Evolutionary conservation across 1,140 invertebrate genomes (phyloP).

Genomic region (Popillia japonica): DNA sequence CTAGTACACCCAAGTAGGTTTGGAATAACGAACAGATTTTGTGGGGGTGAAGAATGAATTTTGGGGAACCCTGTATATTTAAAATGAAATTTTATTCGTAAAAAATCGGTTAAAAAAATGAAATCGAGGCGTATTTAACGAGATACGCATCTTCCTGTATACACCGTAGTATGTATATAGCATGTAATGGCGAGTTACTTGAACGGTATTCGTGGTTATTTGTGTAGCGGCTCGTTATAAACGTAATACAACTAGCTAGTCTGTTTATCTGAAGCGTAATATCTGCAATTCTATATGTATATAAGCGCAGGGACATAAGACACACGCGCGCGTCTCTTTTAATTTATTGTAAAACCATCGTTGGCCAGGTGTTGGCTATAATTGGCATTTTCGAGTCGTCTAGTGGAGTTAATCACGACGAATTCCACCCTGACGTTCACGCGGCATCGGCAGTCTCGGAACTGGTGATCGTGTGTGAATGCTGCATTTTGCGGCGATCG

Average conservation of each 20-base stretch:
- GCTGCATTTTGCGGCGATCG: constrained; percentile 40
- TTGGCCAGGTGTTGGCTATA: constrained; percentile 34
- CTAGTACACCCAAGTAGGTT: no score
- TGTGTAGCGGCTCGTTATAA: constrained; percentile 19
- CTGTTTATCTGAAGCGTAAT: constrained; percentile 36
- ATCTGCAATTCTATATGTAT: background rate
- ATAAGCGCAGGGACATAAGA: no score
- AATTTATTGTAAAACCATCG: constrained; percentile 33
- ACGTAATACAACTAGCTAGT: constrained; percentile 7
- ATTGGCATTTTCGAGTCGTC: constrained; percentile 37
- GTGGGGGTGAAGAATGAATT: no score
- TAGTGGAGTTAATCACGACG: constrained; percentile 15
- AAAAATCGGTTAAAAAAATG: no score
- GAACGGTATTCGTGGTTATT: constrained; percentile 29
- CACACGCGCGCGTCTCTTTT: background rate
- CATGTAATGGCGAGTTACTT: background rate
- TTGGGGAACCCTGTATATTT: no score
- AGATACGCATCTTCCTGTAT: no score
- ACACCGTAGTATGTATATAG: background rate
- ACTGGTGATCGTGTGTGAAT: background rate
- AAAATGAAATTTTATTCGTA: no score
- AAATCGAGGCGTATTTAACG: no score
- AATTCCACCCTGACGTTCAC: constrained; percentile 33
- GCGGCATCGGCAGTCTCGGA: no score
- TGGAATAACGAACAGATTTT: no score